Conservation (phyloP, 2,888 invertebrate species). For the Diaperis boleti region DNA sequence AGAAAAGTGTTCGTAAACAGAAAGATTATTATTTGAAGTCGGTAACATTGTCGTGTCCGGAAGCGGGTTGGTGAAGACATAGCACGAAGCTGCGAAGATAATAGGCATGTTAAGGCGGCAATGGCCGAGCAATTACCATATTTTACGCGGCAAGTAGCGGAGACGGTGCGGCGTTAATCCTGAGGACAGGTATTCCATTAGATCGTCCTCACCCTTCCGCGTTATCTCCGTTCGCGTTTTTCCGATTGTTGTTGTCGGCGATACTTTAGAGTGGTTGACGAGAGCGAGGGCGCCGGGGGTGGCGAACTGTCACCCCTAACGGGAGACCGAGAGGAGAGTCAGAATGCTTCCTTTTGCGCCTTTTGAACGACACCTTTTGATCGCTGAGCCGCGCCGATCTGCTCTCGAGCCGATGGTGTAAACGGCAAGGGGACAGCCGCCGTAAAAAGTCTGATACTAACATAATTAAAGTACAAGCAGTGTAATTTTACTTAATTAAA, state of each 20-base stretch:
- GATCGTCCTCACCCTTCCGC: constrained; percentile 21
- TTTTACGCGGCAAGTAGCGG: constrained; percentile 52
- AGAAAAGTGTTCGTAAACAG: not conserved
- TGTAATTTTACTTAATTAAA: constrained; percentile 71
- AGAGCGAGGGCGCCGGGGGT: constrained; percentile 7
- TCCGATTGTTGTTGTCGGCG: constrained; percentile 20
- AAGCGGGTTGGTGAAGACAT: constrained; percentile 50
- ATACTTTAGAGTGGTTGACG: constrained; percentile 15
- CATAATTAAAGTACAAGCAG: constrained; percentile 71
- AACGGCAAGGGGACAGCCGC: constrained; percentile 56
- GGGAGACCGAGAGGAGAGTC: no score
- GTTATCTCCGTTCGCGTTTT: constrained; percentile 28
- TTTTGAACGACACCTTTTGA: constrained; percentile 63
- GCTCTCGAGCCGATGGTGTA: constrained; percentile 56
- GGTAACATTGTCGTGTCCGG: constrained; percentile 54
- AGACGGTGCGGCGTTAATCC: constrained; percentile 27
- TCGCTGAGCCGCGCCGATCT: constrained; percentile 60
- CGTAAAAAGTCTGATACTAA: constrained; percentile 69
- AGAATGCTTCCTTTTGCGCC: constrained; percentile 49
- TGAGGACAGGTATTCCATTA: constrained; percentile 40
- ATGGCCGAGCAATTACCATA: constrained; percentile 61
- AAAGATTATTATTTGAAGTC: constrained; percentile 33
- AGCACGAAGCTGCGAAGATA: constrained; percentile 56
- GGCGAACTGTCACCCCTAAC: constrained; percentile 24
- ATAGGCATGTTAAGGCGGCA: constrained; percentile 58